These are phyloP conservation scores for Campoplex nolae DNA, from an alignment of 2,888 invertebrate species.

Conservation along the genomic window DNA sequence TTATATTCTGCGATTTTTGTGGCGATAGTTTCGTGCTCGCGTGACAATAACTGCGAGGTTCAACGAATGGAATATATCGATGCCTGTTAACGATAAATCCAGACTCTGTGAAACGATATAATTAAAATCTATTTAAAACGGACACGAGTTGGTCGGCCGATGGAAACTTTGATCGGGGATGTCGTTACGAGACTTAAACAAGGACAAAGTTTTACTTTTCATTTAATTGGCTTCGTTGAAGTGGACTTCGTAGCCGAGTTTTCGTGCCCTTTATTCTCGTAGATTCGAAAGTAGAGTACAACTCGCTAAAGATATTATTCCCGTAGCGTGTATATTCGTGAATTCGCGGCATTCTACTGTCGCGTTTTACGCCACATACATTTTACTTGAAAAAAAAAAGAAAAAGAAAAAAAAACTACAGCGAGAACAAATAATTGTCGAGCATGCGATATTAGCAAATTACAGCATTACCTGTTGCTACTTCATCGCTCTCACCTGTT, in stretches of 20 bases:
- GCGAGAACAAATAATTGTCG: constrained; percentile 73
- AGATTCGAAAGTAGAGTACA: constrained; percentile 40
- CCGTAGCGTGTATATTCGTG: constrained; percentile 20
- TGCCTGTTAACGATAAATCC: not conserved
- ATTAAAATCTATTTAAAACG: not conserved
- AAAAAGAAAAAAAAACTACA: constrained; percentile 34
- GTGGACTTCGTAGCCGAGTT: not conserved
- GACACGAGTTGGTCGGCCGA: not conserved
- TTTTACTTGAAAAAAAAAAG: constrained; percentile 2
- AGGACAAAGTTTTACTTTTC: constrained; percentile 4
- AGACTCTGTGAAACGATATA: not conserved
- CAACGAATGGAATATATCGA: not conserved
- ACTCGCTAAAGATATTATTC: constrained; percentile 25
- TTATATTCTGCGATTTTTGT: not conserved
- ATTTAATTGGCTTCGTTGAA: constrained; percentile 10
- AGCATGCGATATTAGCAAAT: constrained; percentile 76
- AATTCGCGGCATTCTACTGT: constrained; percentile 12
- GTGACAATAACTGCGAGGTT: not conserved
- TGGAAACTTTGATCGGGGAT: not conserved
- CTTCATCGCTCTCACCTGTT: constrained; percentile 69
- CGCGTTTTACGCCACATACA: constrained; percentile 21
- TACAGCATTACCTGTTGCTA: constrained; percentile 78
- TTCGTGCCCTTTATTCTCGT: constrained; percentile 22
- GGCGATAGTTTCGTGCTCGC: not conserved
- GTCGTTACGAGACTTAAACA: not conserved